phyloP scores from a whole-genome alignment of 64 coral and sea anemone genomes.

The Hydrozoanthus tunicans region DNA sequence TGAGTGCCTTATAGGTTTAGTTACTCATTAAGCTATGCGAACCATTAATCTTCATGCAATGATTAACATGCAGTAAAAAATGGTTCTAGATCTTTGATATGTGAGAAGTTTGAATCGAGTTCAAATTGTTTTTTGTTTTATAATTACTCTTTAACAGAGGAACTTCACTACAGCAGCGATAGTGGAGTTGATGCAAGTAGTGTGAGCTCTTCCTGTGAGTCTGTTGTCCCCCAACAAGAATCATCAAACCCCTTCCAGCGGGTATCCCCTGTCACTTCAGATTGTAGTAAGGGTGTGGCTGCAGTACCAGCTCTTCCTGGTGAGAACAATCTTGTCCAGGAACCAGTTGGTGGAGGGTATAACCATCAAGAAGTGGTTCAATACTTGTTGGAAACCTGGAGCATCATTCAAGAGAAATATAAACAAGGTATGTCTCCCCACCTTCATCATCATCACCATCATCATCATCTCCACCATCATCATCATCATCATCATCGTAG shows the following conservation, averaged over 20 bases:
- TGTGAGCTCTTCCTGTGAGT: slow-evolving; percentile 75
- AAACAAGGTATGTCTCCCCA: background rate
- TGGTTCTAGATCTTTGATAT: no score
- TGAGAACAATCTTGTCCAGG: background rate
- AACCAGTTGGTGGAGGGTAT: background rate
- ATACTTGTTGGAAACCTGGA: slow-evolving; percentile 50
- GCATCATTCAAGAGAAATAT: slow-evolving; percentile 33
- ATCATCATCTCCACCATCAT: background rate
- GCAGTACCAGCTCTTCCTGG: no score
- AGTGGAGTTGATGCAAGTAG: slow-evolving; percentile 89
- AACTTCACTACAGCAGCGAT: slow-evolving; percentile 82
- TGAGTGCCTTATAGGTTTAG: no score
- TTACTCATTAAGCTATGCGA: no score
- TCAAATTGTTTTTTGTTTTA: background rate
- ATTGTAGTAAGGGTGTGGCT: background rate
- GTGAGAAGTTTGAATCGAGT: no score
- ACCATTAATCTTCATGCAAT: no score
- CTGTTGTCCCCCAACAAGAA: slow-evolving; percentile 44
- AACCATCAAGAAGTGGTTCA: slow-evolving; percentile 33
- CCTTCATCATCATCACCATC: background rate
- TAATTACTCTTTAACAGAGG: slow-evolving; percentile 14
- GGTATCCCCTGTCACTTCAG: background rate
- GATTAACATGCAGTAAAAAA: no score
- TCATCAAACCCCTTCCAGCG: background rate
- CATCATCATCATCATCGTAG: background rate